Percentiles rank a stretch among this genome's conserved stretches.
phyloP scores from a whole-genome alignment of 2,797 vertebrate genomes.

The Parambassis ranga region DNA sequence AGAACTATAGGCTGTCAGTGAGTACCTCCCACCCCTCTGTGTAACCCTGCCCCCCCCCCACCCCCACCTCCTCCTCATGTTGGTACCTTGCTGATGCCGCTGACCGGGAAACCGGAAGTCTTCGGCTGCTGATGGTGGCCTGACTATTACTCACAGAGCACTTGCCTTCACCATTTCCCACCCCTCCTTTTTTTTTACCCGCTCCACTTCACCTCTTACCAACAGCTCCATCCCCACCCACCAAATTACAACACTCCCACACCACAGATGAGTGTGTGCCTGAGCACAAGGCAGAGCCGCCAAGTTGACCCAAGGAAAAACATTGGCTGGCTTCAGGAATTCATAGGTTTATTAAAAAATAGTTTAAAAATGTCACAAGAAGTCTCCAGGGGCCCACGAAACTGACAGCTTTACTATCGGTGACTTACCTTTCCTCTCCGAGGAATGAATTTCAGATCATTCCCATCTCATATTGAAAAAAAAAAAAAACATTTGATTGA shows the following conservation, averaged over 20 bases:
- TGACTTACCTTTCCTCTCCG: too few species aligned
- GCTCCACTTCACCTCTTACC: slow-evolving; percentile 49
- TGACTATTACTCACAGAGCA: slow-evolving; percentile 79
- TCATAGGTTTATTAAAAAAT: too few species aligned
- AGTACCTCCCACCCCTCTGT: slow-evolving; percentile 82
- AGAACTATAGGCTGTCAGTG: slow-evolving; percentile 99
- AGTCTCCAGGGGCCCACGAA: too few species aligned
- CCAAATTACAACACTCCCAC: slow-evolving; percentile 39
- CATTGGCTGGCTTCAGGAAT: too few species aligned
- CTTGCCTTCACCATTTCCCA: slow-evolving; percentile 58
- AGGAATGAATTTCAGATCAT: too few species aligned
- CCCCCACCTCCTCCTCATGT: slow-evolving; percentile 23
- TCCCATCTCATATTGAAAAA: background rate
- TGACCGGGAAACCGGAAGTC: slow-evolving; percentile 37
- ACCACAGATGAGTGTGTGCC: slow-evolving; percentile 40
- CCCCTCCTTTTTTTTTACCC: slow-evolving; percentile 31
- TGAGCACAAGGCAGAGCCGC: background rate
- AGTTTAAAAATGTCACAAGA: too few species aligned
- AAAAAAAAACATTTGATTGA: background rate
- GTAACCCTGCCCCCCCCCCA: slow-evolving; percentile 41
- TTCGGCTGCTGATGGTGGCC: slow-evolving; percentile 52
- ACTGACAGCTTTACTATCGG: too few species aligned
- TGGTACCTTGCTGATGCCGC: slow-evolving; percentile 52
- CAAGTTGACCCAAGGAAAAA: background rate
- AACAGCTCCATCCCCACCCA: slow-evolving; percentile 41